Base-by-base conservation (phyloP, 1,140 invertebrate species). In the Drosophila aff. region DNA sequence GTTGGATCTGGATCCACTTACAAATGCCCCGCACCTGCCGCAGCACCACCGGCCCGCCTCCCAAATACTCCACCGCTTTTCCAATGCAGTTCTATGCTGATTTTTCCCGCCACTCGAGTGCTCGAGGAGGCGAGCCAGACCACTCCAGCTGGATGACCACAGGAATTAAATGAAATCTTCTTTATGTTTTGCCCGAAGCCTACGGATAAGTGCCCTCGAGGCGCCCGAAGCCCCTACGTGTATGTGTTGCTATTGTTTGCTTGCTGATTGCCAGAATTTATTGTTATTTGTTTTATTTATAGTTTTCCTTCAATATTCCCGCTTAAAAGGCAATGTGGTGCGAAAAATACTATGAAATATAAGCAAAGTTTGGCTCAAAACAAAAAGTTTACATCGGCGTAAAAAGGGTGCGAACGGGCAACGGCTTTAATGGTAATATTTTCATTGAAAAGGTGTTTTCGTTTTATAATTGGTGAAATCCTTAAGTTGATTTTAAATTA, bases 121-220 rank as follows among this genome's bases (percentile, higher is more conserved):
- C 60, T 81, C 69, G 73, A 73, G 82, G 75, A 66, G 82, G 84
- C 81, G 65, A 81, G 77, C 77, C 81, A 89, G 84, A 87, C 81
- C 85, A 87, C 84, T 87, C 68, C 81, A 87, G 52, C 68, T 78
- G 80, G 68, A 81, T 80, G 85, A 84, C 84, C 85, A 89, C 84
- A 87, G 84, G 81, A 87, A 84, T 84, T 84, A 89, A 87, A 89
- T 83, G 81, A 69, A 87, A 81, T 87, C 68, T 74, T 83, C 73
- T 82, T 77, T 65, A 44, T 78, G 26, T 50, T 59, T 61, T 38
- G 63, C 53, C 53, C 40, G 46, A 23, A 72, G 47, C 66, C 57
- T 61, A 72, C 62, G 53, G 57, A 41, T 55, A 71, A 86, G 76
- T 60, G 79, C 76, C 73, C 67, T 78, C 52, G 57, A 65, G 77